Conservation (phyloP, 2,797 vertebrate genomes). For the Holocentrus rufus region DNA sequence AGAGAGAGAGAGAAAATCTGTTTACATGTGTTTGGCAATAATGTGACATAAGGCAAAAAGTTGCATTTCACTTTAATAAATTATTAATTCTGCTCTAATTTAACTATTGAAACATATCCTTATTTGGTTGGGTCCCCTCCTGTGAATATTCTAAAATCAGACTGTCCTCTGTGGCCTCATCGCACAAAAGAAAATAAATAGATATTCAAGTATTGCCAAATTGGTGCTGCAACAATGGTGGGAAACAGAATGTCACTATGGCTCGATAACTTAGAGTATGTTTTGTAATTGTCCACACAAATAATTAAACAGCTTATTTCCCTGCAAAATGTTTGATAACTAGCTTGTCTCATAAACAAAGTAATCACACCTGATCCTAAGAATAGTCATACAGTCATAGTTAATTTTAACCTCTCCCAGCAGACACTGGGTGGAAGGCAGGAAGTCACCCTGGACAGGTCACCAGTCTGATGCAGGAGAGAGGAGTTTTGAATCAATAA, state of each 20-base stretch:
- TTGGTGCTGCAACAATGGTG: constrained; percentile 2
- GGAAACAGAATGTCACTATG: constrained; percentile 18
- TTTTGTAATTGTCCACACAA: constrained; percentile 20
- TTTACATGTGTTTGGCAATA: background rate
- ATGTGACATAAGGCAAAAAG: background rate
- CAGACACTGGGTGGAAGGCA: background rate
- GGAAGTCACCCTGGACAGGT: background rate
- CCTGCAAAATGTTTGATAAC: constrained; percentile 33
- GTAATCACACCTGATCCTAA: constrained; percentile 15
- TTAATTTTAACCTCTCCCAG: constrained; percentile 3
- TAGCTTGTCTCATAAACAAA: constrained; percentile 16
- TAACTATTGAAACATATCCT: background rate
- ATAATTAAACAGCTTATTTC: constrained; percentile 29
- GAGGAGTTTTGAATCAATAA: background rate
- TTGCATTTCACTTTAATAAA: background rate
- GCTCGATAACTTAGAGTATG: background rate
- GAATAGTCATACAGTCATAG: background rate
- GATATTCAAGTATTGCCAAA: no score
- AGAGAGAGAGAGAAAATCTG: background rate
- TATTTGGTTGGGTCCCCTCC: background rate
- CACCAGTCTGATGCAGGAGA: background rate
- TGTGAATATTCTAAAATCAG: background rate
- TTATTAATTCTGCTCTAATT: background rate
- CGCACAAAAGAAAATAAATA: no score
- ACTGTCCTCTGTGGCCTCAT: background rate